These are phyloP conservation scores for Spisula solida DNA, from an alignment of 2,888 invertebrate species.

Conservation along the genomic window DNA sequence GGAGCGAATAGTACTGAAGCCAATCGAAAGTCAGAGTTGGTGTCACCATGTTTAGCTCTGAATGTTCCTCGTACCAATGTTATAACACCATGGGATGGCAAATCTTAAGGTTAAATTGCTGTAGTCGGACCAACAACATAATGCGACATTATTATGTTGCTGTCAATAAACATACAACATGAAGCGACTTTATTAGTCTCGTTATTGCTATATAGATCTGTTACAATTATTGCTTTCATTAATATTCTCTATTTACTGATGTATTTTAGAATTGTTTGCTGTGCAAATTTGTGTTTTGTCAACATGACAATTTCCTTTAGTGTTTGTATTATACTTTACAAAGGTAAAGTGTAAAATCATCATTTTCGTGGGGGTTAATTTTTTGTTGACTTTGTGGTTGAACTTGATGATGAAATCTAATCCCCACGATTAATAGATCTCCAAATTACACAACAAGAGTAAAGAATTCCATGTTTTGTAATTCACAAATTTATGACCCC, in stretches of 20 bases:
- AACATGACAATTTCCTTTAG: background rate
- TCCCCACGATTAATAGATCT: too few relatives aligned
- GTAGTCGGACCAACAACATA: background rate
- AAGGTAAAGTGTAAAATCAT: too few relatives aligned
- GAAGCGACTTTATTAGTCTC: background rate
- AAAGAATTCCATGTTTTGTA: too few relatives aligned
- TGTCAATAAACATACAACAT: background rate
- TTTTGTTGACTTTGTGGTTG: too few relatives aligned
- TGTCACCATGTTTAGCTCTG: slow-evolving; percentile 64
- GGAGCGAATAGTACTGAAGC: slow-evolving; percentile 35
- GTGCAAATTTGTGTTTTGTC: background rate
- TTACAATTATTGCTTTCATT: background rate
- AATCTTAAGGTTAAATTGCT: slow-evolving; percentile 12
- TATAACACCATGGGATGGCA: slow-evolving; percentile 68
- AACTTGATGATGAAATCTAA: too few relatives aligned
- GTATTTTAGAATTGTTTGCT: slow-evolving; percentile 1
- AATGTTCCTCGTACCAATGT: slow-evolving; percentile 68
- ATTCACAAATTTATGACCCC: too few relatives aligned
- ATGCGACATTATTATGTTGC: background rate
- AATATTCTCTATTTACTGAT: background rate
- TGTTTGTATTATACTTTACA: too few relatives aligned
- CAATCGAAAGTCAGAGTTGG: slow-evolving; percentile 59
- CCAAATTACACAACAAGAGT: too few relatives aligned
- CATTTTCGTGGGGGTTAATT: too few relatives aligned
- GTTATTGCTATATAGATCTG: background rate